A percentile compares a stretch with the other conserved stretches of the same genome.
Evolutionary conservation across 1,140 invertebrate genomes (phyloP).

Genomic region (Drosophila ohnishii): DNA sequence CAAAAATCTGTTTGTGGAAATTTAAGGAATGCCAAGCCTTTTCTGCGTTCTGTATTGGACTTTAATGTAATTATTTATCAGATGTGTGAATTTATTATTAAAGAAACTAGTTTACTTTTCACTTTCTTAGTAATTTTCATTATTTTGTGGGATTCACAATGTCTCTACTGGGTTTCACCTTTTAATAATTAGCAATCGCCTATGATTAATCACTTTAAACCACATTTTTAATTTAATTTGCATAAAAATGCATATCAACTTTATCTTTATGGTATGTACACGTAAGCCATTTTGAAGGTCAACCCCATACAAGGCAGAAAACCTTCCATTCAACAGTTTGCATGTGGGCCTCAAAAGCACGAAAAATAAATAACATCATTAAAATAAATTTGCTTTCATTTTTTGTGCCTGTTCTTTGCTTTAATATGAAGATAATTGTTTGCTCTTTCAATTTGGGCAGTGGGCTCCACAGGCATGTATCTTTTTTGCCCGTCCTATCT

Average conservation of each 20-base stretch:
- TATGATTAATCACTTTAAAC: neutral
- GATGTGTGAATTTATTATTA: neutral
- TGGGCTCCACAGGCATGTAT: slow-evolving; percentile 7
- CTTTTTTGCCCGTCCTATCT: slow-evolving; percentile 24
- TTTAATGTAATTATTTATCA: neutral
- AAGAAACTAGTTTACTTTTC: neutral
- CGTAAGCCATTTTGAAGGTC: slow-evolving; percentile 31
- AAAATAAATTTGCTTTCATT: slow-evolving; percentile 60
- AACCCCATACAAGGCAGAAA: slow-evolving; percentile 10
- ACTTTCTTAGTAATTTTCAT: too few relatives aligned
- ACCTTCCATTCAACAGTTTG: slow-evolving; percentile 19
- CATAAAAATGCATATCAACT: slow-evolving; percentile 10
- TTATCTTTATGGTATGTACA: neutral
- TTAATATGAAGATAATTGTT: slow-evolving; percentile 35
- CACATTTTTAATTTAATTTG: slow-evolving; percentile 1
- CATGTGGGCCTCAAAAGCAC: slow-evolving; percentile 23
- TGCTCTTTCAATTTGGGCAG: slow-evolving; percentile 34
- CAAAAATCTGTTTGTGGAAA: neutral
- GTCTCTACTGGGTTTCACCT: neutral
- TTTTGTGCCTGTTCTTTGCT: slow-evolving; percentile 27
- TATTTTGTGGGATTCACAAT: neutral
- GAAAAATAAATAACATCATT: slow-evolving; percentile 50
- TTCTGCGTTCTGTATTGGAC: neutral
- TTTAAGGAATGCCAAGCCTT: too few relatives aligned
- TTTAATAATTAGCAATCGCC: neutral